Evolutionary conservation across 2,113 vertebrate genomes (phyloP), one percentile per base, ranked within the genome.

Genomic region (Terrapene triunguis): DNA sequence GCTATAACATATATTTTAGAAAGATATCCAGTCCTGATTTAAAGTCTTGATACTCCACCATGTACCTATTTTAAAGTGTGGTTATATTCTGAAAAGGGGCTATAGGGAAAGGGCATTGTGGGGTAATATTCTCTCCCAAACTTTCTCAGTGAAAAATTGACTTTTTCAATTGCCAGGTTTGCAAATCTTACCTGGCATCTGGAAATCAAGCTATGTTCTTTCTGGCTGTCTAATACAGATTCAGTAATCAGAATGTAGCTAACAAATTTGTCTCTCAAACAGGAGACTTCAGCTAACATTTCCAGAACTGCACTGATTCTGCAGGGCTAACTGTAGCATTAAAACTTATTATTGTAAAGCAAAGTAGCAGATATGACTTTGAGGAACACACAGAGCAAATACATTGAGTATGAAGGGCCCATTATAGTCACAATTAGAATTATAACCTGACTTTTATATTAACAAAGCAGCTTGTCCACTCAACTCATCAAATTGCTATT

Each of bases 371-470:
- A 96, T 90, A 80, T 83, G 95, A 97, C 54, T 50, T 81, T 14
- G 93, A 91, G 93, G 93, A 86, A 88, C 17, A 95, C 51, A 90
- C 83, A 47, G 29, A 93, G 88, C 59, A 87, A 93, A 97, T 90
- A 69, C 48, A 79, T 25, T 74, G 92, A 82, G 22, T 85, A 96
- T 90, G 80, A 90, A 93, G 62, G 12, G 22, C 14, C 59, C 85
- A 93, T 89, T 97, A 95, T 90, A 97, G 65, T 95, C 89, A 96
- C 38, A 90, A 94, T 88, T 82, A 82, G 94, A 93, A 97, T 80
- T 89, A 84, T 78, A 88, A 93, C 69, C 84, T 96, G 94, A 93
- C 35, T 89, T 94, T 96, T 97, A 96, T 98, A 96, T 87, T 90
- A 96, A 80, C 83, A 94, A 57, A 96, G 88, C 84, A 96, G 57